phyloP scores from a whole-genome alignment of 2,888 invertebrate genomes.

The Xestia c-nigrum region DNA sequence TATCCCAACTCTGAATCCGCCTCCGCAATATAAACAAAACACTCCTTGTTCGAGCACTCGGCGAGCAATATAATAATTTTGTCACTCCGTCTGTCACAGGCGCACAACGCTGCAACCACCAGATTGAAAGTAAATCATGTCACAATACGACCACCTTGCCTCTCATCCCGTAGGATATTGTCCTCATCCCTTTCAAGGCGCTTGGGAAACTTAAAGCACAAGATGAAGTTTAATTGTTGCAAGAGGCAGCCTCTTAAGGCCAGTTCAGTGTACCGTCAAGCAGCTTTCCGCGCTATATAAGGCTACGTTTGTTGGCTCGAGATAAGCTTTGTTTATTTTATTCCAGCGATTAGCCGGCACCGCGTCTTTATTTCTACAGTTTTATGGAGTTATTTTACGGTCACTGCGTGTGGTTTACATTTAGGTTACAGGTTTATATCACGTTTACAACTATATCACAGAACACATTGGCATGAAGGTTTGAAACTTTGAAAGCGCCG shows the following conservation, averaged over 20 bases:
- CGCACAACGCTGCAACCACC: conserved; percentile 64
- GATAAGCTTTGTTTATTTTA: conserved; percentile 87
- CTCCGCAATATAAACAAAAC: conserved; percentile 38
- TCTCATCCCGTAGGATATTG: conserved; percentile 69
- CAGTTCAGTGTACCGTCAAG: conserved; percentile 72
- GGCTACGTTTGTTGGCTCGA: conserved; percentile 79
- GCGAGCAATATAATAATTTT: conserved; percentile 53
- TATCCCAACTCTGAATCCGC: not conserved
- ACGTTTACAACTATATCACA: conserved; percentile 60
- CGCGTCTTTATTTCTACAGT: conserved; percentile 70
- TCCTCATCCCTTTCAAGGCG: conserved; percentile 66
- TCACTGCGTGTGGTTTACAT: conserved; percentile 62
- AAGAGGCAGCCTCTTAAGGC: conserved; percentile 66
- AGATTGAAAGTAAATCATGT: conserved; percentile 52
- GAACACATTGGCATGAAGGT: conserved; percentile 59
- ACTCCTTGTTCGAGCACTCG: conserved; percentile 14
- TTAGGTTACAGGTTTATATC: conserved; percentile 59
- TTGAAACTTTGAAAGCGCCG: conserved; percentile 68
- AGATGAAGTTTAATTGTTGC: conserved; percentile 76
- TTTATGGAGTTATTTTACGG: conserved; percentile 70
- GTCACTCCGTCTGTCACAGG: conserved; percentile 50
- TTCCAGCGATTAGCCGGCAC: conserved; percentile 78
- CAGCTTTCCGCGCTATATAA: conserved; percentile 81
- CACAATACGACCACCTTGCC: conserved; percentile 71
- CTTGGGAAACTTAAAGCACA: conserved; percentile 69